These are phyloP conservation scores for Archaeoteleia sp. DNA, from an alignment of 2,888 invertebrate species.

Conservation along the genomic window DNA sequence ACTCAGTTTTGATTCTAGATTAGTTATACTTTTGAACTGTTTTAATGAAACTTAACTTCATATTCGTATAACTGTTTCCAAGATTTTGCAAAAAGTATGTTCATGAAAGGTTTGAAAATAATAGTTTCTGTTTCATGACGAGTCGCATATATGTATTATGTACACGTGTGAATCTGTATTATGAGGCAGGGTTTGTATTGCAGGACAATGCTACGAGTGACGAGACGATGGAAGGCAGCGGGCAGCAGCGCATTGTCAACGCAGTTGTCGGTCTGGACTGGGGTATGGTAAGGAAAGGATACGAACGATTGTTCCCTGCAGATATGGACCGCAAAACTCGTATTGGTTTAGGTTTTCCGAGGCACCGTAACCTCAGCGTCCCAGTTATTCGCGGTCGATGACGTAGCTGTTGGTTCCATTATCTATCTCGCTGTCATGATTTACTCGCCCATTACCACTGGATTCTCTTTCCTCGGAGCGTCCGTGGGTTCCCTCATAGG, in stretches of 20 bases:
- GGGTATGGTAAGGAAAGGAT: conserved; percentile 68
- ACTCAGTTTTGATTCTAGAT: too few species aligned
- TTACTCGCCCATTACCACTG: conserved; percentile 73
- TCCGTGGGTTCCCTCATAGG: conserved; percentile 71
- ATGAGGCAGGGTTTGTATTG: conserved; percentile 41
- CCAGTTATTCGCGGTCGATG: conserved; percentile 72
- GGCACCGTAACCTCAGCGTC: conserved; percentile 73
- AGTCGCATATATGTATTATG: too few species aligned
- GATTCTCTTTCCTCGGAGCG: conserved; percentile 72
- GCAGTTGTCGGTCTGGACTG: conserved; percentile 61
- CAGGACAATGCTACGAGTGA: conserved; percentile 64
- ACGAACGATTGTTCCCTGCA: conserved; percentile 25
- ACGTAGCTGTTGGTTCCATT: conserved; percentile 67
- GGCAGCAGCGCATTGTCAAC: conserved; percentile 37
- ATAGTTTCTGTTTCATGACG: too few species aligned
- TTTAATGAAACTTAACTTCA: too few species aligned
- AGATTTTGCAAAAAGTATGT: too few species aligned
- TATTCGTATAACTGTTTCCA: too few species aligned
- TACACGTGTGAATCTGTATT: too few species aligned
- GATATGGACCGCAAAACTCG: conserved; percentile 23
- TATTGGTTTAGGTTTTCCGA: conserved; percentile 68
- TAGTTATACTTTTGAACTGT: too few species aligned
- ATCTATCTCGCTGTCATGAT: conserved; percentile 72
- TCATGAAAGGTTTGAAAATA: too few species aligned
- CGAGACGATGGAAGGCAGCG: conserved; percentile 52